Evolutionary conservation across 2,888 invertebrate species (phyloP).

Genomic region (Euproctis similis): DNA sequence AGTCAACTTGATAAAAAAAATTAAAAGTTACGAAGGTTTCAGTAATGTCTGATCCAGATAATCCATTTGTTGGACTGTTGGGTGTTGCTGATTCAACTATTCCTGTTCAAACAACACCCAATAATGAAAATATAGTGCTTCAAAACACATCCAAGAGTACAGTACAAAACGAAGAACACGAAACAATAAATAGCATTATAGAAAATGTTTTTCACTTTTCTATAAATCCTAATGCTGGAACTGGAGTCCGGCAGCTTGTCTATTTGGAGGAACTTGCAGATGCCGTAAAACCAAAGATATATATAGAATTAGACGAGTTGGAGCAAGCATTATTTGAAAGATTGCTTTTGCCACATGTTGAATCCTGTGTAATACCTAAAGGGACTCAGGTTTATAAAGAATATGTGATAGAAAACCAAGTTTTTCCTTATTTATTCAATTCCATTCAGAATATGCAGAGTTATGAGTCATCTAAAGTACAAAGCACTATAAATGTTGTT

Average conservation of each 20-base stretch:
- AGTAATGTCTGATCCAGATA: slow-evolving; percentile 59
- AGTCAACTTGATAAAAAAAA: no score
- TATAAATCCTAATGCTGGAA: slow-evolving; percentile 65
- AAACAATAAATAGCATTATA: slow-evolving; percentile 72
- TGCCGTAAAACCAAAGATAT: slow-evolving; percentile 57
- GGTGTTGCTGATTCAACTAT: slow-evolving; percentile 43
- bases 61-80: slow-evolving; percentile 61
- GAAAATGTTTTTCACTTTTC: slow-evolving; percentile 85
- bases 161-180: slow-evolving; percentile 37
- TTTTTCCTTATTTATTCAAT: slow-evolving; percentile 82
- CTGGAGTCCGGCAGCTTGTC: slow-evolving; percentile 67
- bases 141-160: slow-evolving; percentile 34
- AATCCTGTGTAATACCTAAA: slow-evolving; percentile 66
- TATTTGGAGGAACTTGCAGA: slow-evolving; percentile 79
- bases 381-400: slow-evolving; percentile 46
- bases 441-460: slow-evolving; percentile 77
- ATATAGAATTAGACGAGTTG: slow-evolving; percentile 79
- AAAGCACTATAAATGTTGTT: slow-evolving; percentile 45
- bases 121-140: slow-evolving; percentile 30
- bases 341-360: slow-evolving; percentile 76
- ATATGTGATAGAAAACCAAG: slow-evolving; percentile 76
- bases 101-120: slow-evolving; percentile 29
- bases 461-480: slow-evolving; percentile 37
- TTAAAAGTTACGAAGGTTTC: slow-evolving; percentile 9
- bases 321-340: slow-evolving; percentile 89